Base-by-base conservation (phyloP, 2,888 invertebrate species). In the Nowickia ferox region DNA sequence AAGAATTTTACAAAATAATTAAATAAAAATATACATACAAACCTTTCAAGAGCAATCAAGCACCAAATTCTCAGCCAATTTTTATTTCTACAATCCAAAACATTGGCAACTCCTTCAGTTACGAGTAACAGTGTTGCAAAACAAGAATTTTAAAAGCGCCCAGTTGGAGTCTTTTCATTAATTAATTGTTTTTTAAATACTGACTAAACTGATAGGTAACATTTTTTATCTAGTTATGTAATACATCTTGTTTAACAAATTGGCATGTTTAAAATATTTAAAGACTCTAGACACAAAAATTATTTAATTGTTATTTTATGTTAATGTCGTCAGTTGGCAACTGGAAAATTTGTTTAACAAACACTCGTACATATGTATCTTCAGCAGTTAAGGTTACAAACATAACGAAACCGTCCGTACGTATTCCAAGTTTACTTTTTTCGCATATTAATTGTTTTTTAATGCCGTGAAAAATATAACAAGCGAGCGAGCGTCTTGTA, bases 311-410 rank as follows among this genome's bases (percentile, higher is more conserved):
- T 13, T 69, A 6, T 63, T 72, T 46, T 40, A 55, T 82, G 61
- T n/a, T 15, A 61, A 82, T 75, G 19, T 74, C 61, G 19, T 74
- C 61, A 75, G 81, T 75, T 82, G 63, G 75, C 68, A 75, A 75
- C 61, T 81, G 68, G 59, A 68, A 59, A 74, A 59, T 42, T 30
- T 63, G 30, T 66, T 42, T 48, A 1, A 44, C 17, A 63, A 22
- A 65, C 40, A 40, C 2, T 66, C 5, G 9, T 48, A 48, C 22
- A 13, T 61, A n/a, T n/a, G n/a, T n/a, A 13, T 59, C 11, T 79
- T 74, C 22, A 30, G 42, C 48, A 57, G 53, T 61, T 65, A 30
- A 19, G 17, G 30, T 30, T 30, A 30, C 19, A 30, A 66, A n/a
- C 44, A 65, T 53, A 30, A 22, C 46, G n/a, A 65, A 59, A 46